These are phyloP conservation scores for Lagenorhynchus albirostris DNA, from an alignment of 2,113 vertebrate species.

Conservation along the genomic window DNA sequence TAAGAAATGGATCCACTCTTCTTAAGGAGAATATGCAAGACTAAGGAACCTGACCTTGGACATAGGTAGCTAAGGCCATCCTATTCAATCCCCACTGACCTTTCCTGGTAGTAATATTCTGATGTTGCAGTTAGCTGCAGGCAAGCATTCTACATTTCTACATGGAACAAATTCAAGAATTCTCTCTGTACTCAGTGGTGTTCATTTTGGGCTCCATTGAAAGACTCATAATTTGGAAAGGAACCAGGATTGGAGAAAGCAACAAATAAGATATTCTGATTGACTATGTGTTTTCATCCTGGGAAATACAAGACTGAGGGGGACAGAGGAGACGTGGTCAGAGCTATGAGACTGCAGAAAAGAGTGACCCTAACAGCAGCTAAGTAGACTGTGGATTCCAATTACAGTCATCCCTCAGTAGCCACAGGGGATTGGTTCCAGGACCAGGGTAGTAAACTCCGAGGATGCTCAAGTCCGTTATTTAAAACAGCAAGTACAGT, in stretches of 20 bases:
- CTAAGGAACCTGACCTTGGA: neutral
- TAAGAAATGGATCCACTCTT: neutral
- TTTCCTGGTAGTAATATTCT: neutral
- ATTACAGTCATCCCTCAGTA: no score
- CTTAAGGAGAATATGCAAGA: neutral
- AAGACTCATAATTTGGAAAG: neutral
- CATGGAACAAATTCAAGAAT: neutral
- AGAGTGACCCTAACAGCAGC: neutral
- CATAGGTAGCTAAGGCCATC: neutral
- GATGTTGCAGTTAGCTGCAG: neutral
- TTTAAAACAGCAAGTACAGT: neutral
- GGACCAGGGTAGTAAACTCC: neutral
- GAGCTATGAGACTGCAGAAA: neutral
- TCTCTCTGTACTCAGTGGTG: neutral
- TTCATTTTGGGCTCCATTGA: neutral
- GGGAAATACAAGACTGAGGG: neutral
- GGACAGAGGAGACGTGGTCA: neutral
- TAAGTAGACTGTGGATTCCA: neutral
- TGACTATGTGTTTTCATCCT: neutral
- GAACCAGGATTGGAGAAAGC: neutral
- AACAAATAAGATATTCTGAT: neutral
- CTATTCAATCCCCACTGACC: neutral
- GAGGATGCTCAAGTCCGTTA: neutral
- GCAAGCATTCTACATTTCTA: neutral
- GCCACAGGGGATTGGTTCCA: neutral